phyloP scores from a whole-genome alignment of 2,113 vertebrate genomes.

The Varanus salvator region DNA sequence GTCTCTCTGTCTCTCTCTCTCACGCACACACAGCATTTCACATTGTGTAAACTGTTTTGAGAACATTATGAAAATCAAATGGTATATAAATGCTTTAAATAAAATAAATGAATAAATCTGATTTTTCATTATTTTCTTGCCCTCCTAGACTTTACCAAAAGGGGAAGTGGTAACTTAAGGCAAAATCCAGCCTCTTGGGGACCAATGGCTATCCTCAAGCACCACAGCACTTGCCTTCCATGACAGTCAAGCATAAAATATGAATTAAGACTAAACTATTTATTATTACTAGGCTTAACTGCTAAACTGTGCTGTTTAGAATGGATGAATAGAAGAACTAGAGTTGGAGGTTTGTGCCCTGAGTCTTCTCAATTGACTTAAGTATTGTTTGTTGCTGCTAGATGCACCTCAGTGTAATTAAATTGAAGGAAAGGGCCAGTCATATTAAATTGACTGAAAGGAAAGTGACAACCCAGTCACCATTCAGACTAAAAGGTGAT shows the following conservation, averaged over 20 bases:
- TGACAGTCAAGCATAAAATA: conserved; percentile 42
- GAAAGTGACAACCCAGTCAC: neutral
- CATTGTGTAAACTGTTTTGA: neutral
- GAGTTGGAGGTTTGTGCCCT: neutral
- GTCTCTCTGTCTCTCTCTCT: no score
- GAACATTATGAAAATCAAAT: no score
- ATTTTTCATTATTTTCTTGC: neutral
- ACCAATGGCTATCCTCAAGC: neutral
- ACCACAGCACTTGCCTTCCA: neutral
- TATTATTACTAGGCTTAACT: conserved; percentile 33
- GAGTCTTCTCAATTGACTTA: neutral
- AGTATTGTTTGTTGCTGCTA: neutral
- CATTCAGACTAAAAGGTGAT: conserved; percentile 22
- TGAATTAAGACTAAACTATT: conserved; percentile 30
- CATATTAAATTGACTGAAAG: conserved; percentile 8
- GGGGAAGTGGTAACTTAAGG: neutral
- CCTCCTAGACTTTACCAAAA: neutral
- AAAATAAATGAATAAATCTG: no score
- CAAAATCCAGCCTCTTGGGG: neutral
- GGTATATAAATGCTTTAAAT: no score
- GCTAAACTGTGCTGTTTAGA: conserved; percentile 47
- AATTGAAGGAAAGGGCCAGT: neutral
- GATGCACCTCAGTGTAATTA: conserved; percentile 6
- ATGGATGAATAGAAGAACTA: neutral
- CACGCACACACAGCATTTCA: neutral